Conservation (phyloP, 2,888 invertebrate genomes). For the Sarcophaga carnaria region DNA sequence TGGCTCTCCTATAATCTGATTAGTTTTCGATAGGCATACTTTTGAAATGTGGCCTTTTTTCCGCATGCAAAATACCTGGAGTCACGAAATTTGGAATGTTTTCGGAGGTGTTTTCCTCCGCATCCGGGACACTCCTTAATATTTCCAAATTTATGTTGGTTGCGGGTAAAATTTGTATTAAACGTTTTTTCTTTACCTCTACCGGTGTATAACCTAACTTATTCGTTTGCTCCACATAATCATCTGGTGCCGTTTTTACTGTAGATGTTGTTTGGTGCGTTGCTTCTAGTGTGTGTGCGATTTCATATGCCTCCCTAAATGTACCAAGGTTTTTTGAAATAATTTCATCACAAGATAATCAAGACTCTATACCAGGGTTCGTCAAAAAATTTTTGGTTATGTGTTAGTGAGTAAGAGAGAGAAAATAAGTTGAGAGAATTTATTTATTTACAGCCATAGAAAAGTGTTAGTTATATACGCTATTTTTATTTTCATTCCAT, state of each 20-base stretch:
- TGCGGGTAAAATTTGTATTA: not conserved
- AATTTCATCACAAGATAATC: constrained; percentile 61
- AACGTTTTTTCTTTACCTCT: constrained; percentile 12
- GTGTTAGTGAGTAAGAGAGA: too few relatives aligned
- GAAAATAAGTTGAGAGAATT: too few relatives aligned
- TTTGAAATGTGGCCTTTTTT: constrained; percentile 8
- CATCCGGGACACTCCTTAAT: not conserved
- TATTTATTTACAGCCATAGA: too few relatives aligned
- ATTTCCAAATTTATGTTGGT: not conserved
- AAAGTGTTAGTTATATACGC: too few relatives aligned
- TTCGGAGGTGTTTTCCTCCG: not conserved
- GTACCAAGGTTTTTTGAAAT: constrained; percentile 51
- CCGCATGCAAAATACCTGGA: not conserved
- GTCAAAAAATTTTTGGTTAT: too few relatives aligned
- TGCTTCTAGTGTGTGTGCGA: constrained; percentile 33
- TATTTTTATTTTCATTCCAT: too few relatives aligned
- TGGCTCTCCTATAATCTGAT: not conserved
- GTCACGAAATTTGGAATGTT: too few relatives aligned
- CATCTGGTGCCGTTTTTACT: not conserved
- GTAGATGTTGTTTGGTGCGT: constrained; percentile 6
- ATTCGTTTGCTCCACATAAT: constrained; percentile 29
- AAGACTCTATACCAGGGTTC: constrained; percentile 56
- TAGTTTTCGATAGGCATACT: constrained; percentile 1
- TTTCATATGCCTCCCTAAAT: constrained; percentile 50
- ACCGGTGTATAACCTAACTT: constrained; percentile 44